Conservation (phyloP, 2,113 vertebrate genomes). For the Gymnogyps californianus region DNA sequence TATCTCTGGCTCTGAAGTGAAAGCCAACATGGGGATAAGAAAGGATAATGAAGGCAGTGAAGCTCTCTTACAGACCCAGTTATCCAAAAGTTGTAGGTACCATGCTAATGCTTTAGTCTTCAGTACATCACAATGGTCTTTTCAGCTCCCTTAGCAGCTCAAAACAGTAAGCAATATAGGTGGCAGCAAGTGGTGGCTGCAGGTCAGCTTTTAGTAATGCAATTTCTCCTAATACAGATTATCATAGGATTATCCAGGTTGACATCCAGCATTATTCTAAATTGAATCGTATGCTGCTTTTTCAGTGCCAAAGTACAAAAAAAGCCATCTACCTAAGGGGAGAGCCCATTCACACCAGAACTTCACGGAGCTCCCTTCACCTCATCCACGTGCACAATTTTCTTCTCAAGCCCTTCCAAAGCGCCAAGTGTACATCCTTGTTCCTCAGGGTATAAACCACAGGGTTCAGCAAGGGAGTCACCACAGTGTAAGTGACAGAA, state of each 20-base stretch:
- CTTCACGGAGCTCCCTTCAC: neutral
- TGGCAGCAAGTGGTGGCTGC: neutral
- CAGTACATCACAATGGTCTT: neutral
- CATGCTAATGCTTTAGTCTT: neutral
- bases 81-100: neutral
- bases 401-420: neutral
- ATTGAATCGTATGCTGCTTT: neutral
- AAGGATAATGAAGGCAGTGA: no score
- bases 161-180: neutral
- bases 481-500: neutral
- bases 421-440: neutral
- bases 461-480: neutral
- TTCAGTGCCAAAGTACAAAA: neutral
- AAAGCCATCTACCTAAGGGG: neutral
- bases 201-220: neutral
- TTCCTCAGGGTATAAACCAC: neutral
- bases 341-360: neutral
- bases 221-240: neutral
- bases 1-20: neutral
- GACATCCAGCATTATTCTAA: neutral
- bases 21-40: neutral
- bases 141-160: neutral
- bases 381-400: no score
- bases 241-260: neutral
- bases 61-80: neutral